Percentiles rank a stretch among this genome's conserved stretches.
phyloP scores from a whole-genome alignment of 30 jellyfish, hydroid and myxozoan genomes.

The Cassiopea andromeda region DNA sequence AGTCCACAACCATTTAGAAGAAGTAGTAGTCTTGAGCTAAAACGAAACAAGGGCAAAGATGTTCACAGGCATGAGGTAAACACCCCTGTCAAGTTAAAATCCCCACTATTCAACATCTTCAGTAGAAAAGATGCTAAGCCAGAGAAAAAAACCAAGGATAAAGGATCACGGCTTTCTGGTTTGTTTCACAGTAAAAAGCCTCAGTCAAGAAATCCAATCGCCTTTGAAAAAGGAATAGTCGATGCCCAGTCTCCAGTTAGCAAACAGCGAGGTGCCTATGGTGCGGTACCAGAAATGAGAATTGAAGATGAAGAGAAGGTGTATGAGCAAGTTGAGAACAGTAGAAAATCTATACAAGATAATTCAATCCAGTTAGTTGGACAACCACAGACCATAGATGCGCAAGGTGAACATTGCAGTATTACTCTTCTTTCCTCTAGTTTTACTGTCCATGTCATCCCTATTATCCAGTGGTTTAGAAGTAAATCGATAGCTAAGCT shows the following conservation, averaged over 20 bases:
- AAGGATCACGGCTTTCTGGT: constrained; percentile 30
- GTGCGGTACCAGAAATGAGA: background rate
- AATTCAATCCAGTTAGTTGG: background rate
- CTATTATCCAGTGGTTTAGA: no score
- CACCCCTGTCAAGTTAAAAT: constrained; percentile 27
- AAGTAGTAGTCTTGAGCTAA: constrained; percentile 14
- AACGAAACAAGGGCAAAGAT: constrained; percentile 1
- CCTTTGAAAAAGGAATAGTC: background rate
- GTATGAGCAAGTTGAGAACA: background rate
- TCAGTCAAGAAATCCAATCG: constrained; percentile 11
- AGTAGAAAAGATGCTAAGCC: constrained; percentile 28
- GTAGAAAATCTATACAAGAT: background rate
- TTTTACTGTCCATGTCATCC: no score
- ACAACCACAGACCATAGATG: background rate
- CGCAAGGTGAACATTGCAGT: background rate
- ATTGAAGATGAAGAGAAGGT: background rate
- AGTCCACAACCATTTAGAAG: constrained; percentile 36
- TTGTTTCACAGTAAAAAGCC: constrained; percentile 60
- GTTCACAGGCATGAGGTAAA: constrained; percentile 1
- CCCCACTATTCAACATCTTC: constrained; percentile 66
- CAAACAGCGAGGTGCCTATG: background rate
- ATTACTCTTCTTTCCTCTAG: background rate
- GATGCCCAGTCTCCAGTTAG: no score
- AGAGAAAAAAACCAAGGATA: constrained; percentile 43
- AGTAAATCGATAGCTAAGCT: no score